Base-by-base conservation (phyloP, 92 coral and sea anemone species). In the Pocillopora grandis region DNA sequence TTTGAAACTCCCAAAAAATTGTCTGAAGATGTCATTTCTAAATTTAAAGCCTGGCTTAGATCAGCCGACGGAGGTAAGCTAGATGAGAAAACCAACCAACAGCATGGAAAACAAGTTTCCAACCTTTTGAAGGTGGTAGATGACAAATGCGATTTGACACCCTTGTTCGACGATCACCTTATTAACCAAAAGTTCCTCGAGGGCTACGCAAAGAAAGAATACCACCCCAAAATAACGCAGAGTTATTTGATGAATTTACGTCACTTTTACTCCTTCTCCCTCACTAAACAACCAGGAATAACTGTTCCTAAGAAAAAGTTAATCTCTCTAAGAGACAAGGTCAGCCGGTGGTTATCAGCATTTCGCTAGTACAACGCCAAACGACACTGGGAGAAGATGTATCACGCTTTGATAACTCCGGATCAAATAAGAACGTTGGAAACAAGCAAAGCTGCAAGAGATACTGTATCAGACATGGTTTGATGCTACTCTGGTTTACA, bases 231-330 rank as follows among this genome's bases (percentile, higher is more conserved):
- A 21, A 87, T 91, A 18, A 90, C 85, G 35, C 81, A 90, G 62
- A 79, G 87, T 20, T 90, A 90, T 71, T 71, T 90, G 33, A 84
- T 87, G 91, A 90, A 91, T 80, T 76, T 90, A 35, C 90, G 79
- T 11, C 91, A 90, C 70, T 89, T 89, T 80, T 89, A 75, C 17
- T 42, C 75, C 17, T 71, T 71, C 9, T 36, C 57, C 42, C 42
- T 71, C 17, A 14, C 33, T 10, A 58, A 20, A 35, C 57, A 5
- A 16, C 9, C 33, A 36, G 75, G 9, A 5, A 20, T 71, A 71
- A 8, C 75, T 71, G n/a, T 71, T 71, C 12, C 57, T 19, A 71
- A 42, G 75, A 56, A 71, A 21, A 42, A 36, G 3, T 16, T 71
- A 37, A 71, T 71, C 19, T 71, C 77, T 1, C 21, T 81, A 17